These are phyloP conservation scores for Mantis religiosa DNA, from an alignment of 2,888 invertebrate genomes.

Conservation along the genomic window DNA sequence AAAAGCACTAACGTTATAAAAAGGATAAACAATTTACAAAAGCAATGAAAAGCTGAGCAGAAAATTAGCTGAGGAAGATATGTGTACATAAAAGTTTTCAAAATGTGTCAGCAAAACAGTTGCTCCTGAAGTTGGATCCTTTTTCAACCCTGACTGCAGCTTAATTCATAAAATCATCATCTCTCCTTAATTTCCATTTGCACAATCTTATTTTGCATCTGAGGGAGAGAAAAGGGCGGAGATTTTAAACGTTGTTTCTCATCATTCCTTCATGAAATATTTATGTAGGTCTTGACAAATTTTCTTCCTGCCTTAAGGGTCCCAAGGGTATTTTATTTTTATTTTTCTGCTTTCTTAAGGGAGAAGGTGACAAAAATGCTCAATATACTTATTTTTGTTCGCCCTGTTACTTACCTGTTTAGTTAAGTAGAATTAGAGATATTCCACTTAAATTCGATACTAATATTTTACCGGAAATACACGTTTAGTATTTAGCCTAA, in stretches of 20 bases:
- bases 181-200: conserved; percentile 6
- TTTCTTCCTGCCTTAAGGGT: neutral
- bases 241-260: neutral
- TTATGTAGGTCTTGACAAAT: conserved; percentile 6
- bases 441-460: no score
- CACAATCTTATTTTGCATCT: conserved; percentile 9
- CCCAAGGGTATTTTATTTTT: conserved; percentile 13
- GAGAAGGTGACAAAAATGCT: neutral
- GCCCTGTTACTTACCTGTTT: no score
- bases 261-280: conserved; percentile 11
- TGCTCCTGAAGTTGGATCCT: neutral
- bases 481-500: no score
- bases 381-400: neutral
- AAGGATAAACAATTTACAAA: no score
- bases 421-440: no score
- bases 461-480: no score
- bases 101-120: no score
- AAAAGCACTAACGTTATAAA: no score
- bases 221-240: neutral
- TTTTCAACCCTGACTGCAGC: neutral
- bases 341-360: neutral
- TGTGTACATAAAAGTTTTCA: no score
- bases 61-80: no score
- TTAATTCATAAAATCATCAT: neutral
- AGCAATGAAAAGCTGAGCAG: no score